Percentiles rank a stretch among this genome's conserved stretches.
These are phyloP conservation scores for roundworm (Caenorhabditis elegans) DNA, from an alignment of 1,140 invertebrate species.

Conservation along the genomic window WBcel235 BX284602.5:14078001-14078500, in stretches of 20 bases:
- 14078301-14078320: slow-evolving; percentile 60
- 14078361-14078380: slow-evolving; percentile 76
- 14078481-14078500: too few species aligned
- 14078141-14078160: slow-evolving; percentile 83
- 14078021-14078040: slow-evolving; percentile 77
- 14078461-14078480: slow-evolving; percentile 82
- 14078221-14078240: slow-evolving; percentile 80
- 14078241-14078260: not conserved
- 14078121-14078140: slow-evolving; percentile 91
- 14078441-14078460: slow-evolving; percentile 83
- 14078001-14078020: slow-evolving; percentile 78
- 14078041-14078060: slow-evolving; percentile 76
- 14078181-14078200: slow-evolving; percentile 70
- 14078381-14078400: slow-evolving; percentile 86
- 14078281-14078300: not conserved
- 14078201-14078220: slow-evolving; percentile 77
- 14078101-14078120: slow-evolving; percentile 96
- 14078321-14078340: slow-evolving; percentile 71
- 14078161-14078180: slow-evolving; percentile 78
- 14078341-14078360: slow-evolving; percentile 78
- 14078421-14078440: slow-evolving; percentile 72
- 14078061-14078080: slow-evolving; percentile 82
- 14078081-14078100: slow-evolving; percentile 81
- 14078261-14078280: not conserved
- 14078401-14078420: slow-evolving; percentile 76